Conservation (phyloP, 2,888 invertebrate genomes). For the Andrena trimmerana region DNA sequence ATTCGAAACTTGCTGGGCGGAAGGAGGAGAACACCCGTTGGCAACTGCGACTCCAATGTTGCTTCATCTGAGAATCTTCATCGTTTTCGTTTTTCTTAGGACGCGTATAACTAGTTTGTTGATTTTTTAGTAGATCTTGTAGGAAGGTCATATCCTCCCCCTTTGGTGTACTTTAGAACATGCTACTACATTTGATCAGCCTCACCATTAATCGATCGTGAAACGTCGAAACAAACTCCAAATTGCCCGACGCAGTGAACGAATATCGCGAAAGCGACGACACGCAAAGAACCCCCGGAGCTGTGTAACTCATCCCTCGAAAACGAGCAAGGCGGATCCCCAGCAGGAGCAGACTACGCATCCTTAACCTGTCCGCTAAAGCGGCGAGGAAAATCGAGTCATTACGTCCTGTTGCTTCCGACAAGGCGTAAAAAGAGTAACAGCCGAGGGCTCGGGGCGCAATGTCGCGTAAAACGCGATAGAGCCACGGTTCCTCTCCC, state of each 20-base stretch:
- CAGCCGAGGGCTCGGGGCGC: constrained; percentile 19
- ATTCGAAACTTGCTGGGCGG: constrained; percentile 12
- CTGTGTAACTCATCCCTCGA: too few relatives aligned
- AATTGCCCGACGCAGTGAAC: too few relatives aligned
- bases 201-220: too few relatives aligned
- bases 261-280: too few relatives aligned
- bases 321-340: too few relatives aligned
- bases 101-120: too few relatives aligned
- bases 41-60: constrained; percentile 15
- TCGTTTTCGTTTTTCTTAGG: neutral
- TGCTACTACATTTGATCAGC: too few relatives aligned
- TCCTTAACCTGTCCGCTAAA: neutral
- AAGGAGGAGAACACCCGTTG: neutral
- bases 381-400: constrained; percentile 39
- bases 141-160: too few relatives aligned
- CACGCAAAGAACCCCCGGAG: too few relatives aligned
- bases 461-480: constrained; percentile 68
- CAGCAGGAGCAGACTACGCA: neutral
- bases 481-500: constrained; percentile 19
- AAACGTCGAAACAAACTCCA: too few relatives aligned
- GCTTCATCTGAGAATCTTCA: neutral
- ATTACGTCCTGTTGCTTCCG: constrained; percentile 32
- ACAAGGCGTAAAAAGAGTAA: constrained; percentile 25
- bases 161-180: too few relatives aligned
- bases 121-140: too few relatives aligned